A percentile compares a stretch with the other conserved stretches of the same genome.
phyloP scores from a whole-genome alignment of 2,113 vertebrate species.

The Himantopus leucocephalus region DNA sequence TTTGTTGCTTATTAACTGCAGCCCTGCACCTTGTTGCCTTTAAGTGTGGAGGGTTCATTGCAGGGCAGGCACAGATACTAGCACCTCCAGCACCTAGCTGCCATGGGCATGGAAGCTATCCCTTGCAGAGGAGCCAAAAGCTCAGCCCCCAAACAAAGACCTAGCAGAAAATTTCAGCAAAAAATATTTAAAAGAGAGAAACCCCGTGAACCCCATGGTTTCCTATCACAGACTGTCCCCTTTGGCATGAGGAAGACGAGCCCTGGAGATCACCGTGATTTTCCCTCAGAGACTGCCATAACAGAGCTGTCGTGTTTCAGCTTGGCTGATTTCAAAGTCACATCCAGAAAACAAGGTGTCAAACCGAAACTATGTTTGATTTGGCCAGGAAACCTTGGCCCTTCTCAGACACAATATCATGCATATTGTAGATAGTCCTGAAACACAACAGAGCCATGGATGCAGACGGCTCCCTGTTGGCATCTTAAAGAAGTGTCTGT shows the following conservation, averaged over 20 bases:
- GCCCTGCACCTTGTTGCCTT: not conserved
- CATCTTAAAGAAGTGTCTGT: not conserved
- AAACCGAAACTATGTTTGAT: not conserved
- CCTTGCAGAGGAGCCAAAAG: not conserved
- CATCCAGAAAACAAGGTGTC: not conserved
- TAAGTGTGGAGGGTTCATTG: not conserved
- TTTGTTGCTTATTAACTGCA: not conserved
- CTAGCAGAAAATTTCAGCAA: not conserved
- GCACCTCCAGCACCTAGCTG: not conserved
- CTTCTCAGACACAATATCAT: not conserved
- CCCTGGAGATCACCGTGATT: not conserved
- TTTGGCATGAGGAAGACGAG: not conserved
- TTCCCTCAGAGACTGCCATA: not conserved
- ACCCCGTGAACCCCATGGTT: not conserved
- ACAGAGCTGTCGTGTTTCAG: not conserved
- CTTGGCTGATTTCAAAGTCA: not conserved
- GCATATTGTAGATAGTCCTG: not conserved
- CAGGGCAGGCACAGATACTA: not conserved
- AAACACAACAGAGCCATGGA: not conserved
- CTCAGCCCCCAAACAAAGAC: not conserved
- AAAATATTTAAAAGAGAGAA: not conserved
- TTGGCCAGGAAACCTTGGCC: not conserved
- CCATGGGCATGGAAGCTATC: not conserved
- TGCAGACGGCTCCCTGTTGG: not conserved
- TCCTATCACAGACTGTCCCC: not conserved